Evolutionary conservation across 2,888 invertebrate genomes (phyloP).

Genomic region (Reticulitermes lucifugus): DNA sequence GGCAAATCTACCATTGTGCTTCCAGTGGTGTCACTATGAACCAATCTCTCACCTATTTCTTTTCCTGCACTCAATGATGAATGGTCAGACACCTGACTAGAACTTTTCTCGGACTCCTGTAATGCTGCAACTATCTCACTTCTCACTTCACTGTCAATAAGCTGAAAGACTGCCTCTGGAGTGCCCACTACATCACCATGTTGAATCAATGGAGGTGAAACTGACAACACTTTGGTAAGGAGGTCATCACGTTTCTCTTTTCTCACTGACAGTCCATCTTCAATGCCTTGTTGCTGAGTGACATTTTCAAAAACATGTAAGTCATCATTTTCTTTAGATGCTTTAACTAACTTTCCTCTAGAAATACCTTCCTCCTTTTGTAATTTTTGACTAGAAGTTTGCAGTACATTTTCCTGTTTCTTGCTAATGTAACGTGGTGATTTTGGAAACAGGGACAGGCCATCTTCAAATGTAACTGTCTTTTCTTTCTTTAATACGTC

Average conservation of each 20-base stretch:
- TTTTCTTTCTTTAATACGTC: not conserved
- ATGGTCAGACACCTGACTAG: not conserved
- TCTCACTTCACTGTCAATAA: conserved; percentile 41
- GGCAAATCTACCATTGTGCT: not conserved
- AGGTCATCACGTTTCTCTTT: not conserved
- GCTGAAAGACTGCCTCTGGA: conserved; percentile 42
- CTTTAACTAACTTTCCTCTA: not conserved
- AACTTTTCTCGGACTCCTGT: not conserved
- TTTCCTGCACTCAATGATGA: not conserved
- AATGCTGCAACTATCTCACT: conserved; percentile 38
- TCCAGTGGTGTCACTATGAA: not conserved
- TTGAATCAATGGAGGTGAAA: conserved; percentile 17
- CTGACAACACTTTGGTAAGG: not conserved
- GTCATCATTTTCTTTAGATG: not conserved
- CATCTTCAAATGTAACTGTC: conserved; percentile 8
- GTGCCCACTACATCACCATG: conserved; percentile 8
- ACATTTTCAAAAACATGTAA: not conserved
- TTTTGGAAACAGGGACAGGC: not conserved
- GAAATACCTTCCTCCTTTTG: not conserved
- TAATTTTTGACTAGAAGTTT: conserved; percentile 11
- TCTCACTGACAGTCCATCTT: not conserved
- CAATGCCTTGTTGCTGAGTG: not conserved
- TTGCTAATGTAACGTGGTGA: not conserved
- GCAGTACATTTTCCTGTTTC: not conserved
- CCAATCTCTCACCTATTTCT: not conserved